Evolutionary conservation across 2,797 vertebrate species (phyloP).

Genomic region (Hyperoplus lanceolatus): DNA sequence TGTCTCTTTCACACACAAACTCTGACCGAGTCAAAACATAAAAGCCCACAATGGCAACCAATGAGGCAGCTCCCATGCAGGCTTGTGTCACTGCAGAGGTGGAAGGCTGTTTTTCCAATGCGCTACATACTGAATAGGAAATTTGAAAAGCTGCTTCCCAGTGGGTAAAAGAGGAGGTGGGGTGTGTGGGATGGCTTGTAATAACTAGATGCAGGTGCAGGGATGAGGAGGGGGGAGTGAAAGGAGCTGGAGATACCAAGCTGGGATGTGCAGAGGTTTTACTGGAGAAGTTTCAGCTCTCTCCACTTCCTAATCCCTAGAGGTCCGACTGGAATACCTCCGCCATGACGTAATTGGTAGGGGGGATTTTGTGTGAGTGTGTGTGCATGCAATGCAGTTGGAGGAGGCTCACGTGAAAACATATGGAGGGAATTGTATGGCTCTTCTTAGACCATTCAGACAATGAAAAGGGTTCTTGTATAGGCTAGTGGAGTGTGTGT

Average conservation of each 20-base stretch:
- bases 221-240: constrained; percentile 65
- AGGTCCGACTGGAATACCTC: constrained; percentile 84
- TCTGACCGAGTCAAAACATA: constrained; percentile 66
- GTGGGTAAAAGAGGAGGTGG: constrained; percentile 47
- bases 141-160: constrained; percentile 80
- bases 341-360: constrained; percentile 80
- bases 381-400: neutral
- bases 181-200: constrained; percentile 55
- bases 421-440: constrained; percentile 77
- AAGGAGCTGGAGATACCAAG: constrained; percentile 82
- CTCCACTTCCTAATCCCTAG: constrained; percentile 78
- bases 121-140: constrained; percentile 69
- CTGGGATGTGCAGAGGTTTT: constrained; percentile 76
- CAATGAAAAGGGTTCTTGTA: constrained; percentile 33
- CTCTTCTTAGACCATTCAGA: constrained; percentile 51
- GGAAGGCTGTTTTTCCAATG: constrained; percentile 44
- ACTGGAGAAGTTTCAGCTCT: constrained; percentile 75
- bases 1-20: constrained; percentile 38
- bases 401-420: constrained; percentile 64
- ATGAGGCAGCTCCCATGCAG: constrained; percentile 45
- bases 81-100: constrained; percentile 41
- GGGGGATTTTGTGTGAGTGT: constrained; percentile 26
- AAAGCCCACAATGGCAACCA: constrained; percentile 60
- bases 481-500: constrained; percentile 21
- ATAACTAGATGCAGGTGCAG: constrained; percentile 90